A percentile compares a stretch with the other conserved stretches of the same genome.
Conservation (phyloP, 2,888 invertebrate species). For the Sthenelais limicola region DNA sequence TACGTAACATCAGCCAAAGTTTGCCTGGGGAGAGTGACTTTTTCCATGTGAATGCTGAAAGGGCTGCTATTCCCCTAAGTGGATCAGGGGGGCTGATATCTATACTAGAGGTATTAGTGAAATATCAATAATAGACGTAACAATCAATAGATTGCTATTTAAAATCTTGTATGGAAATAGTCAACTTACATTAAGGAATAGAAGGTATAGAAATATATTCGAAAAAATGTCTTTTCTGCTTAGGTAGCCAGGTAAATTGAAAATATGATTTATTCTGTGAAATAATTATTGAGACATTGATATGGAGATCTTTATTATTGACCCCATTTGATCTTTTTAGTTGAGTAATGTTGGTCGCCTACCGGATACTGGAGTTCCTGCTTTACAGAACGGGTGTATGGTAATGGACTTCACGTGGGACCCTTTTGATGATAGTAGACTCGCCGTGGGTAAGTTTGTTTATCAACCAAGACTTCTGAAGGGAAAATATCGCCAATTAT, state of each 20-base stretch:
- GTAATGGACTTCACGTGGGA: constrained; percentile 96
- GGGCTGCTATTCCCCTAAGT: constrained; percentile 91
- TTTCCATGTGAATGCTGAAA: constrained; percentile 89
- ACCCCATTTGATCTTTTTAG: no score
- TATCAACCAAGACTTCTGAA: background rate
- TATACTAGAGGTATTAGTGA: constrained; percentile 81
- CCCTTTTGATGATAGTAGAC: constrained; percentile 85
- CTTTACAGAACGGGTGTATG: constrained; percentile 90
- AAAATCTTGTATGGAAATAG: constrained; percentile 2
- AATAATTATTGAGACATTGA: no score
- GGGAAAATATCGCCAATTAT: background rate
- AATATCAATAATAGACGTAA: background rate
- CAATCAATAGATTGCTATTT: background rate
- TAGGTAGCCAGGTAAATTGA: no score
- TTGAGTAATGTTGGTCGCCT: constrained; percentile 83
- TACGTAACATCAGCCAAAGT: constrained; percentile 90
- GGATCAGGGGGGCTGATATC: constrained; percentile 93
- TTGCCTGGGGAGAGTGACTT: constrained; percentile 96
- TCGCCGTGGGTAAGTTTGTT: constrained; percentile 83
- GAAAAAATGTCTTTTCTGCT: no score
- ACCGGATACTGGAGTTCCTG: constrained; percentile 86
- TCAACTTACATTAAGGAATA: no score
- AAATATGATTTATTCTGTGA: no score
- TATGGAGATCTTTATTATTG: no score
- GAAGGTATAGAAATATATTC: no score